phyloP scores from a whole-genome alignment of 1,140 invertebrate genomes.

The Atta cephalotes region DNA sequence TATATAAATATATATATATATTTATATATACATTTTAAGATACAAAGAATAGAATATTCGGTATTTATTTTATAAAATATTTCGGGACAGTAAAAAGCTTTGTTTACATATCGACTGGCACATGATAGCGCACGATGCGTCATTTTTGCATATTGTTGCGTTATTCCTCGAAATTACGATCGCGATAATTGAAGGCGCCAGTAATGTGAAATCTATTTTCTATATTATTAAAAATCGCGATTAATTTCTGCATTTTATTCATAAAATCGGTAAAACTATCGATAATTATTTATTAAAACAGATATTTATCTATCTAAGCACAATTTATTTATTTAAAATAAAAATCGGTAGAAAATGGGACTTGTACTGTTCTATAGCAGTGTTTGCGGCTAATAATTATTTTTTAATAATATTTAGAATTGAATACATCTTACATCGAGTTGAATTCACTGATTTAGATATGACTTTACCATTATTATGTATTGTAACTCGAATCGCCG shows the following conservation, averaged over 20 bases:
- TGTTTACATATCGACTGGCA: background rate
- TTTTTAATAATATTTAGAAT: background rate
- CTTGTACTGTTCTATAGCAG: background rate
- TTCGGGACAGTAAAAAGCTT: background rate
- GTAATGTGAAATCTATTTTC: background rate
- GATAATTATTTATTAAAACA: background rate
- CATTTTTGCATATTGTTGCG: background rate
- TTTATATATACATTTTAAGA: background rate
- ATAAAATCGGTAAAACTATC: background rate
- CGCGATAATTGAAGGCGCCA: background rate
- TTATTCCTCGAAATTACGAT: background rate
- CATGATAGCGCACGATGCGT: background rate
- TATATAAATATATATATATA: background rate
- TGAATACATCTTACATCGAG: too few relatives aligned
- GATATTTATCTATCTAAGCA: background rate
- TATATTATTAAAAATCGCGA: background rate
- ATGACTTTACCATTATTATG: background rate
- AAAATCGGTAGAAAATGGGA: background rate
- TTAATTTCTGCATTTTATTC: background rate
- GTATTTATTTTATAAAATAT: background rate
- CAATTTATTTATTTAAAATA: background rate
- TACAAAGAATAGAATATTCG: background rate
- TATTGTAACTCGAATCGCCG: background rate
- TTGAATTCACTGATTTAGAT: background rate
- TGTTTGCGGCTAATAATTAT: background rate